Evolutionary conservation across 2,797 vertebrate genomes (phyloP).

Genomic region (Mycteria americana): DNA sequence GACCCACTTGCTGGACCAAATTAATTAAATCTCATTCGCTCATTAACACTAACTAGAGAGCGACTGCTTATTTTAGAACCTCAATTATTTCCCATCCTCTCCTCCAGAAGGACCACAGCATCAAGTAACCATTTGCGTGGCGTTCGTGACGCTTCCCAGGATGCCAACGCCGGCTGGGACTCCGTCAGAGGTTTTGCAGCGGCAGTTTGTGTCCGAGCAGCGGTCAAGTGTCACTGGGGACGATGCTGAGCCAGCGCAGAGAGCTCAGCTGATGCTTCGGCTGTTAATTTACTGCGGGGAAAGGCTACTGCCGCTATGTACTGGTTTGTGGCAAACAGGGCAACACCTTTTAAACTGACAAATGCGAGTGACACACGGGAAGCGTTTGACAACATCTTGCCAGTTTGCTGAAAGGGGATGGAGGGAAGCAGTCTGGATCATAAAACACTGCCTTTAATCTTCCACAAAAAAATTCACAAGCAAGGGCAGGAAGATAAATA

Average conservation of each 20-base stretch:
- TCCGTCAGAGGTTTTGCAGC: neutral
- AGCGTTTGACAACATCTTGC: neutral
- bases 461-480: neutral
- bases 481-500: constrained; percentile 26
- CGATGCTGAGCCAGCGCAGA: fast-evolving
- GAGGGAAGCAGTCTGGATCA: neutral
- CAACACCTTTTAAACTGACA: constrained; percentile 23
- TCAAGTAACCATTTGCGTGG: fast-evolving
- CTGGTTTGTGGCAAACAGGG: neutral
- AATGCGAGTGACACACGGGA: neutral
- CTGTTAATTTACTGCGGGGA: neutral
- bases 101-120: constrained; percentile 4
- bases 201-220: neutral
- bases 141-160: neutral
- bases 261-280: neutral
- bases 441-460: neutral
- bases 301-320: neutral
- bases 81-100: constrained; percentile 19
- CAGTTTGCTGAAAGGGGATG: neutral
- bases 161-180: neutral
- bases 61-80: constrained; percentile 35
- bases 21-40: constrained; percentile 35
- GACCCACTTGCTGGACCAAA: constrained; percentile 53
- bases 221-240: neutral
- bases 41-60: constrained; percentile 7